These are phyloP conservation scores for Norana najaformis DNA, from an alignment of 2,888 invertebrate species.

Conservation along the genomic window DNA sequence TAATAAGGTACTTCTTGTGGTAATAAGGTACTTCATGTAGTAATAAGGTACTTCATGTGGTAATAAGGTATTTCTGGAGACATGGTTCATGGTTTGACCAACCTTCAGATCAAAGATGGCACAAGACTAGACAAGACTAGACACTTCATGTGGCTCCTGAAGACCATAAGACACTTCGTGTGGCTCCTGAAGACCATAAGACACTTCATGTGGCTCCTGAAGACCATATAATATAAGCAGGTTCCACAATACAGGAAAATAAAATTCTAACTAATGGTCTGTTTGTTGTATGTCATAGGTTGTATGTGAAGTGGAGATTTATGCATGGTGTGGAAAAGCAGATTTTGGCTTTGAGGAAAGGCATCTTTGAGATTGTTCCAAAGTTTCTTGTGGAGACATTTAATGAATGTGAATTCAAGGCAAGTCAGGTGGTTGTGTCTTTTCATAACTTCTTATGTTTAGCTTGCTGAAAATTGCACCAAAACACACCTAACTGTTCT, in stretches of 20 bases:
- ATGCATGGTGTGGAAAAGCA: slow-evolving; percentile 96
- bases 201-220: background rate
- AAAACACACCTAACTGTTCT: background rate
- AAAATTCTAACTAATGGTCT: background rate
- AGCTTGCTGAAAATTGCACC: background rate
- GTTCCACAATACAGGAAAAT: background rate
- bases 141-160: too few relatives aligned
- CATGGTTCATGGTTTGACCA: too few relatives aligned
- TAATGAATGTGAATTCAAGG: slow-evolving; percentile 85
- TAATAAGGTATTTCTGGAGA: too few relatives aligned
- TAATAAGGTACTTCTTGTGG: too few relatives aligned
- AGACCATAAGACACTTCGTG: too few relatives aligned
- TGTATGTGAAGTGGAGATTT: slow-evolving; percentile 94
- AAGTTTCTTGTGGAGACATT: slow-evolving; percentile 82
- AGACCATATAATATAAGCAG: background rate
- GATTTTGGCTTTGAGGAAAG: slow-evolving; percentile 82
- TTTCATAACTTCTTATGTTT: background rate
- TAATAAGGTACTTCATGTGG: too few relatives aligned
- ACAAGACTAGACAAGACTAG: too few relatives aligned
- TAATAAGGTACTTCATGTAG: too few relatives aligned
- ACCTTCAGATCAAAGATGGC: too few relatives aligned
- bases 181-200: too few relatives aligned
- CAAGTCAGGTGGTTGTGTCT: slow-evolving; percentile 43
- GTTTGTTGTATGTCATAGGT: slow-evolving; percentile 65
- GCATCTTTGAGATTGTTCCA: slow-evolving; percentile 81